These are phyloP conservation scores for Sphinx pinastri DNA, from an alignment of 2,888 invertebrate species.

Conservation along the genomic window DNA sequence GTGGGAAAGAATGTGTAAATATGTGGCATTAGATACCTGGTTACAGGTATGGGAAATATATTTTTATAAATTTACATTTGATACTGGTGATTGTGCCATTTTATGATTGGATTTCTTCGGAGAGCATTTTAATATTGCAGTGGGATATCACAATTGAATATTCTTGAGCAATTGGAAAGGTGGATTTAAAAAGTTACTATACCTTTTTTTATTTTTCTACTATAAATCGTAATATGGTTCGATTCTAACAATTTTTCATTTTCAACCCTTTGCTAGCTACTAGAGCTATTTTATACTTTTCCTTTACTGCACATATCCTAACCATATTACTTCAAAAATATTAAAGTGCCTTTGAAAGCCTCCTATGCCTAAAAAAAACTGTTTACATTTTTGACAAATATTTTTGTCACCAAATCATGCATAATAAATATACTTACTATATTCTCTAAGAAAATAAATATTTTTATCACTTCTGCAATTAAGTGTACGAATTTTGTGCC, in stretches of 20 bases:
- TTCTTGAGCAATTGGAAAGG: not conserved
- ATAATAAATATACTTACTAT: conserved; percentile 22
- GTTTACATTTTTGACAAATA: conserved; percentile 33
- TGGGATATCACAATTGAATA: too few relatives aligned
- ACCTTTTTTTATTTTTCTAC: not conserved
- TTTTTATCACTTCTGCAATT: conserved; percentile 28
- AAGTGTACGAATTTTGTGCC: conserved; percentile 74
- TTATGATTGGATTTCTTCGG: conserved; percentile 25
- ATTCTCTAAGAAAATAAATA: conserved; percentile 27
- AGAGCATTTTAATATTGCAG: not conserved
- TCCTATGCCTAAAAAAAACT: conserved; percentile 22
- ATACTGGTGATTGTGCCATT: conserved; percentile 33
- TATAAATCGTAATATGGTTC: not conserved
- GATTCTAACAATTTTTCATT: not conserved
- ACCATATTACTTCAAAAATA: not conserved
- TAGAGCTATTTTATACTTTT: not conserved
- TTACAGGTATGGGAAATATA: not conserved
- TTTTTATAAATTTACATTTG: conserved; percentile 30
- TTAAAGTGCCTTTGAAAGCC: not conserved
- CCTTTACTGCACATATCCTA: not conserved
- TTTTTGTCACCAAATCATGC: conserved; percentile 11
- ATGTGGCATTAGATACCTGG: conserved; percentile 55
- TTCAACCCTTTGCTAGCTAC: not conserved
- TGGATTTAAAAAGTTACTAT: not conserved
- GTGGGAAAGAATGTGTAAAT: conserved; percentile 43